Evolutionary conservation across 2,888 invertebrate genomes (phyloP).

Genomic region (Chrysolina americana): DNA sequence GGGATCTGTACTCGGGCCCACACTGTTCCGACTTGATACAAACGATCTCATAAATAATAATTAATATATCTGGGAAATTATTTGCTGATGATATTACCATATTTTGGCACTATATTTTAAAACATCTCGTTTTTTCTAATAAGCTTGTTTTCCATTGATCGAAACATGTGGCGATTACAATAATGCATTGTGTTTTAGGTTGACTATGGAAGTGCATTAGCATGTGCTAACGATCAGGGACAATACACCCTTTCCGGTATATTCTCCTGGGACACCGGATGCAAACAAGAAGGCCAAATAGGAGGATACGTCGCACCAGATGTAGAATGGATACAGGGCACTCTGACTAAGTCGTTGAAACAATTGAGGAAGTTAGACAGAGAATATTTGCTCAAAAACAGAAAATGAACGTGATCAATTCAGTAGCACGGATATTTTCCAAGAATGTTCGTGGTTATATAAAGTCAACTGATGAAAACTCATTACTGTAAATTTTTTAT

Average conservation of each 20-base stretch:
- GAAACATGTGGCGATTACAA: too few relatives aligned
- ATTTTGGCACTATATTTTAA: too few relatives aligned
- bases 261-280: conserved; percentile 84
- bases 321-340: conserved; percentile 68
- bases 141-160: too few relatives aligned
- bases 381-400: conserved; percentile 50
- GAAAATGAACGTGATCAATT: conserved; percentile 28
- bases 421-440: not conserved
- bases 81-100: too few relatives aligned
- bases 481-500: conserved; percentile 40
- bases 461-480: conserved; percentile 17
- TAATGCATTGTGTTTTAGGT: conserved; percentile 61
- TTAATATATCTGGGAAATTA: too few relatives aligned
- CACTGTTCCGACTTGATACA: too few relatives aligned
- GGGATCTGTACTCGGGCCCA: too few relatives aligned
- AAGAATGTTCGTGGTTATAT: conserved; percentile 9
- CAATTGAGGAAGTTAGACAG: conserved; percentile 64
- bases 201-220: conserved; percentile 87
- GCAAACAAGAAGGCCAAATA: conserved; percentile 69
- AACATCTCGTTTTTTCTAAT: too few relatives aligned
- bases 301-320: conserved; percentile 70
- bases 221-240: conserved; percentile 81
- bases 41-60: too few relatives aligned
- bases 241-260: conserved; percentile 81
- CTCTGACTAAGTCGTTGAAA: conserved; percentile 65